A percentile compares a stretch with the other conserved stretches of the same genome.
Conservation (phyloP, 2,113 vertebrate species). For the Dryoscopus gambensis region DNA sequence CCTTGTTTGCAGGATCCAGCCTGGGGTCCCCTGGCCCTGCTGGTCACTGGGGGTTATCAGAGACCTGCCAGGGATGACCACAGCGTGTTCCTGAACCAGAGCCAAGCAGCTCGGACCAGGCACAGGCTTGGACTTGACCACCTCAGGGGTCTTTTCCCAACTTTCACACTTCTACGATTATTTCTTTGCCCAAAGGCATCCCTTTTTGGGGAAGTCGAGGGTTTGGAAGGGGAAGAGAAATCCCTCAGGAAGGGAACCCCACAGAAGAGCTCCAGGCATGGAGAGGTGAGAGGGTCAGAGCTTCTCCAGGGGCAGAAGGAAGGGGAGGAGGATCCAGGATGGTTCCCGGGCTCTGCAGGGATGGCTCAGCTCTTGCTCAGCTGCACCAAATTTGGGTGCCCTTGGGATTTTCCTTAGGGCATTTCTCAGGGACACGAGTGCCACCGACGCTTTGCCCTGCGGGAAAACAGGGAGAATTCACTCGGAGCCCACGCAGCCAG, state of each 20-base stretch:
- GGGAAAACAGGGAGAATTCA: neutral
- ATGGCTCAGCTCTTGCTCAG: neutral
- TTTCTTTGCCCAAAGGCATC: neutral
- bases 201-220: neutral
- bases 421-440: neutral
- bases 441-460: neutral
- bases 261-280: fast-evolving
- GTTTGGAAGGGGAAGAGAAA: neutral
- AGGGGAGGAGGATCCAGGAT: neutral
- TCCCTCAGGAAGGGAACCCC: neutral
- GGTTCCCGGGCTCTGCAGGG: neutral
- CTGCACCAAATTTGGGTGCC: neutral
- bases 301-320: neutral
- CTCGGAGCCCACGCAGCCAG: neutral
- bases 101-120: fast-evolving
- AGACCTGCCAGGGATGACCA: neutral
- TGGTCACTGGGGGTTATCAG: neutral
- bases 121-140: neutral
- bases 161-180: fast-evolving
- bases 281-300: neutral
- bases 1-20: neutral
- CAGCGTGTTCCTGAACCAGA: fast-evolving
- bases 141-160: neutral
- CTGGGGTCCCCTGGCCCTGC: neutral
- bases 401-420: neutral